A percentile compares a stretch with the other conserved stretches of the same genome.
phyloP scores from a whole-genome alignment of 2,888 invertebrate species.

The Eledone cirrhosa region DNA sequence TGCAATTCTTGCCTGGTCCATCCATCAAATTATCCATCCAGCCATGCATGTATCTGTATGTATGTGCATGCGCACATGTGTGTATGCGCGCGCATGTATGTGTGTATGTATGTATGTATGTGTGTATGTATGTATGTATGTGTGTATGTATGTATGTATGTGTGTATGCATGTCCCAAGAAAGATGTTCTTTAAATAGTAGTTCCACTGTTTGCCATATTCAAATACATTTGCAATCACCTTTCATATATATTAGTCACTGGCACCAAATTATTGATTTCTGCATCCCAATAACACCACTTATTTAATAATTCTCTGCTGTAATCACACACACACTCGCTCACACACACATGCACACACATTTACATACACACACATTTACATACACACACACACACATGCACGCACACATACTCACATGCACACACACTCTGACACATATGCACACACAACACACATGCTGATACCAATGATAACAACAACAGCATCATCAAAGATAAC shows the following conservation, averaged over 20 bases:
- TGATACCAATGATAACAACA: too few species aligned
- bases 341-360: too few species aligned
- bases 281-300: conserved; percentile 26
- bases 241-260: conserved; percentile 27
- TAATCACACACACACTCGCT: conserved; percentile 2
- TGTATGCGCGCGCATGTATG: not conserved
- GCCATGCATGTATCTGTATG: not conserved
- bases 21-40: not conserved
- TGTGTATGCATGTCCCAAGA: conserved; percentile 25
- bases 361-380: too few species aligned
- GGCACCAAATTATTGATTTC: conserved; percentile 27
- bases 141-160: not conserved
- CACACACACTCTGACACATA: too few species aligned
- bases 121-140: not conserved
- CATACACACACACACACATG: too few species aligned
- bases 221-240: conserved; percentile 24
- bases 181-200: conserved; percentile 27
- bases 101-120: not conserved
- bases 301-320: conserved; percentile 19
- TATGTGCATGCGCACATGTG: not conserved
- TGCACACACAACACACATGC: too few species aligned
- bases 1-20: not conserved
- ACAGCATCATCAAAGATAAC: too few species aligned
- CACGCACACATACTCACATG: too few species aligned
- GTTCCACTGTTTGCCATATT: not conserved